A percentile compares a stretch with the other conserved stretches of the same genome.
Conservation (phyloP, 2,797 vertebrate genomes). For the Pelochelys cantorii region DNA sequence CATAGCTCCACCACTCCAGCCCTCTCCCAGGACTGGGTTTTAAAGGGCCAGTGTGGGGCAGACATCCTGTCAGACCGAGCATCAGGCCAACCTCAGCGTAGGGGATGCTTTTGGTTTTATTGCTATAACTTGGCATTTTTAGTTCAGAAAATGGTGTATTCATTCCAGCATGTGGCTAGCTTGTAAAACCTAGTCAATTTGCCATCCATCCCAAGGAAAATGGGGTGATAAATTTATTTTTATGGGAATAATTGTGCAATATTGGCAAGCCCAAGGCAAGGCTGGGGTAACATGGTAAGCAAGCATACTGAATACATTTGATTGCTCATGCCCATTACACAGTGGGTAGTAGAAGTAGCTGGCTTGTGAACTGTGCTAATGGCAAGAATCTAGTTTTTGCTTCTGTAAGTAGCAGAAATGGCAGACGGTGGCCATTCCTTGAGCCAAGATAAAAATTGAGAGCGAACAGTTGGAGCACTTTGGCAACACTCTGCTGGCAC, state of each 20-base stretch:
- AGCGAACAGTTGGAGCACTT: constrained; percentile 63
- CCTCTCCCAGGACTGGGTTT: no score
- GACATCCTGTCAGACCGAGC: not conserved
- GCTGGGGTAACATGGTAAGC: constrained; percentile 34
- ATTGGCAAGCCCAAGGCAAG: not conserved
- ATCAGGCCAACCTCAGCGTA: not conserved
- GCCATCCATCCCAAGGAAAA: not conserved
- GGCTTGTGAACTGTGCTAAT: not conserved
- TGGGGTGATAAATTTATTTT: not conserved
- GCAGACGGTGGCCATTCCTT: constrained; percentile 41
- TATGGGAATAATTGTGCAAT: not conserved
- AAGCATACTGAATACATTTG: constrained; percentile 42
- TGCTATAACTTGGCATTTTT: not conserved
- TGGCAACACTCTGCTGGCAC: constrained; percentile 30
- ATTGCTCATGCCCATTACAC: constrained; percentile 35
- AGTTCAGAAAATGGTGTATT: not conserved
- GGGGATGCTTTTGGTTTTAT: not conserved
- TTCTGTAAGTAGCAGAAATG: constrained; percentile 48
- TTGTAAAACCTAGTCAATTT: constrained; percentile 7
- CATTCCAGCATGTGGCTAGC: not conserved
- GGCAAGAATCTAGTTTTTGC: constrained; percentile 47
- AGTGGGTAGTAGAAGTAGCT: constrained; percentile 45
- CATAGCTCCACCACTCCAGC: no score
- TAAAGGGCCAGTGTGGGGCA: no score
- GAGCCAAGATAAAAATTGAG: constrained; percentile 72